Percentiles rank a stretch among this genome's conserved stretches.
Evolutionary conservation across 1,140 invertebrate genomes (phyloP).

Genomic region (Cyrtorhinus lividipennis): DNA sequence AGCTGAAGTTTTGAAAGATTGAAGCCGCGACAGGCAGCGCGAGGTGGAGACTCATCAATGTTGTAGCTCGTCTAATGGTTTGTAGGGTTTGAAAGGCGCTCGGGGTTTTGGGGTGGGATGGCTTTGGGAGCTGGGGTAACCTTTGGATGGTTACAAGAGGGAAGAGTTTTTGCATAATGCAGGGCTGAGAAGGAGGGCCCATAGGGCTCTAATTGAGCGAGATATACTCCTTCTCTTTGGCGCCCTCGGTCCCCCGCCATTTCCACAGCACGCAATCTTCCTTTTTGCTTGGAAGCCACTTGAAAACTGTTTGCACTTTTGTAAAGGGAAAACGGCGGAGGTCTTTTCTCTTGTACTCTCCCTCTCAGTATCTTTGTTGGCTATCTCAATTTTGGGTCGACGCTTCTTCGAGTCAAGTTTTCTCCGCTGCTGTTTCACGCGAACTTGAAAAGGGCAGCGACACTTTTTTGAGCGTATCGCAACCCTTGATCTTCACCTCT

Average conservation of each 20-base stretch:
- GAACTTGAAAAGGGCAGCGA: no score
- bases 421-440: neutral
- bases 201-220: neutral
- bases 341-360: neutral
- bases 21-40: neutral
- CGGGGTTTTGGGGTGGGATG: neutral
- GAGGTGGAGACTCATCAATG: constrained; percentile 6
- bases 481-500: no score
- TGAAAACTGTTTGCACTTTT: constrained; percentile 8
- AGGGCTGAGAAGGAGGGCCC: no score
- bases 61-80: constrained; percentile 7
- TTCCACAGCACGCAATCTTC: neutral
- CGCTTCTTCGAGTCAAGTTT: neutral
- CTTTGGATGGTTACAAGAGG: no score
- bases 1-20: neutral
- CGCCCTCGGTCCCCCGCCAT: neutral
- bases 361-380: constrained; percentile 1
- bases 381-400: constrained; percentile 10
- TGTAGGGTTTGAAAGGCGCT: neutral
- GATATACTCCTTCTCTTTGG: neutral
- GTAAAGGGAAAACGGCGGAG: neutral
- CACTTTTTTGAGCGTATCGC: no score
- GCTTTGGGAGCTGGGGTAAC: neutral
- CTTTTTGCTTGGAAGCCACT: neutral
- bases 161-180: neutral